Percentiles rank a stretch among this genome's conserved stretches.
These are phyloP conservation scores for Alouatta palliata DNA, from an alignment of 2,113 vertebrate genomes.

Conservation along the genomic window DNA sequence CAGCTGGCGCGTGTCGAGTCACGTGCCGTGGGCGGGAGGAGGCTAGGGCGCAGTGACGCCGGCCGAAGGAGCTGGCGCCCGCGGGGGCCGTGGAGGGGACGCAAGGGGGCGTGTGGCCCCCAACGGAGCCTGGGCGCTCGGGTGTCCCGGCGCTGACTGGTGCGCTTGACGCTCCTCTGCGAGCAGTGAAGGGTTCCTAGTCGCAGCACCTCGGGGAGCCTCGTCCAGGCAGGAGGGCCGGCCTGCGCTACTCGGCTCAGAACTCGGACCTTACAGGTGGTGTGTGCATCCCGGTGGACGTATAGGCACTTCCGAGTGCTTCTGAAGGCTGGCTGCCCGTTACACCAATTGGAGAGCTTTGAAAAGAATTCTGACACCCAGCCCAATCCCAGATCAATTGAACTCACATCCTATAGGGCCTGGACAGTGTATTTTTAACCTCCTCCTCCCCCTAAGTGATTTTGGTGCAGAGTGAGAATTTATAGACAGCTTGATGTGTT, in stretches of 20 bases:
- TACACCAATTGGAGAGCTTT: neutral
- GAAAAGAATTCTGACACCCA: no score
- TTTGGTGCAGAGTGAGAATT: neutral
- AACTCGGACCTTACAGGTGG: neutral
- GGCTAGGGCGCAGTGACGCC: slow-evolving; percentile 12
- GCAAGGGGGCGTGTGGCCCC: neutral
- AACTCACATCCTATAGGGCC: neutral
- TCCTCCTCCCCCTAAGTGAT: neutral
- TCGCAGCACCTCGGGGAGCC: neutral
- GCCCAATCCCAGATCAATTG: neutral
- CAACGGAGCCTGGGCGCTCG: fast-evolving
- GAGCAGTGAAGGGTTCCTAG: neutral
- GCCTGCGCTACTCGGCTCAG: neutral
- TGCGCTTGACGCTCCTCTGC: fast-evolving
- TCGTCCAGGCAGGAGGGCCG: fast-evolving
- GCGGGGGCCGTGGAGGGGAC: neutral
- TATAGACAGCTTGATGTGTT: neutral
- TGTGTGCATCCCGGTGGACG: neutral
- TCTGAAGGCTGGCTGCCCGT: neutral
- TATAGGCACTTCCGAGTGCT: fast-evolving
- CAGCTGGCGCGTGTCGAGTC: slow-evolving; percentile 80
- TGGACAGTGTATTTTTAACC: neutral
- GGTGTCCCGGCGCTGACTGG: fast-evolving
- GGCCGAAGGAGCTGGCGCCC: neutral
- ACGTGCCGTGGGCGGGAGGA: slow-evolving; percentile 68